A percentile compares a stretch with the other conserved stretches of the same genome.
Conservation (phyloP, 2,888 invertebrate genomes). For the Rotaria macrura region DNA sequence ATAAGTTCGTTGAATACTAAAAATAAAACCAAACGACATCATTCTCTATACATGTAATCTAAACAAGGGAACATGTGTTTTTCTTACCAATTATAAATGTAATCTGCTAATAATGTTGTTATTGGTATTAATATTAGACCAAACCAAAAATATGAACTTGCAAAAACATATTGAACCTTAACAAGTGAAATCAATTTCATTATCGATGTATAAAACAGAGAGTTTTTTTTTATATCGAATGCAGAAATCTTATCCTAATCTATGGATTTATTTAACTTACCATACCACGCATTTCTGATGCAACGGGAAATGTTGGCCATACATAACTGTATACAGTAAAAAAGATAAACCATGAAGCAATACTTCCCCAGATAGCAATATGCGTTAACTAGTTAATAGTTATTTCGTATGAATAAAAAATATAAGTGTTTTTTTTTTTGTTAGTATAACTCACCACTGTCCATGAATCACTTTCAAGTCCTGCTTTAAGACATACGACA, state of each 20-base stretch:
- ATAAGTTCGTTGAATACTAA: constrained; percentile 68
- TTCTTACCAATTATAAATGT: constrained; percentile 66
- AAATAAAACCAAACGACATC: too few relatives aligned
- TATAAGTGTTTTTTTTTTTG: not conserved
- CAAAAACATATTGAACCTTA: constrained; percentile 64
- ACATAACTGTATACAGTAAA: constrained; percentile 65
- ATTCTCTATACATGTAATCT: too few relatives aligned
- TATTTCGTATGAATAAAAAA: constrained; percentile 57
- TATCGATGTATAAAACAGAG: too few relatives aligned
- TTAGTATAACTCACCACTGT: constrained; percentile 59
- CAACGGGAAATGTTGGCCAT: constrained; percentile 57
- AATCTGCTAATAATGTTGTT: constrained; percentile 73
- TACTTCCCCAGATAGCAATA: constrained; percentile 88
- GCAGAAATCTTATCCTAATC: not conserved
- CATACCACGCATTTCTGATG: constrained; percentile 86
- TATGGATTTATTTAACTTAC: constrained; percentile 51
- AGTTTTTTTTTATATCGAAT: too few relatives aligned
- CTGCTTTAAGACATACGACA: constrained; percentile 94
- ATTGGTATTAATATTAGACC: constrained; percentile 78
- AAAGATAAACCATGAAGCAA: constrained; percentile 81
- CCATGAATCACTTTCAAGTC: constrained; percentile 89
- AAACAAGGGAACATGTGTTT: too few relatives aligned
- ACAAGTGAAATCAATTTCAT: constrained; percentile 32
- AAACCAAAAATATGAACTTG: constrained; percentile 84
- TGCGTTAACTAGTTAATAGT: constrained; percentile 92